Conservation (phyloP, 2,113 vertebrate genomes). For the Sceloporus undulatus region DNA sequence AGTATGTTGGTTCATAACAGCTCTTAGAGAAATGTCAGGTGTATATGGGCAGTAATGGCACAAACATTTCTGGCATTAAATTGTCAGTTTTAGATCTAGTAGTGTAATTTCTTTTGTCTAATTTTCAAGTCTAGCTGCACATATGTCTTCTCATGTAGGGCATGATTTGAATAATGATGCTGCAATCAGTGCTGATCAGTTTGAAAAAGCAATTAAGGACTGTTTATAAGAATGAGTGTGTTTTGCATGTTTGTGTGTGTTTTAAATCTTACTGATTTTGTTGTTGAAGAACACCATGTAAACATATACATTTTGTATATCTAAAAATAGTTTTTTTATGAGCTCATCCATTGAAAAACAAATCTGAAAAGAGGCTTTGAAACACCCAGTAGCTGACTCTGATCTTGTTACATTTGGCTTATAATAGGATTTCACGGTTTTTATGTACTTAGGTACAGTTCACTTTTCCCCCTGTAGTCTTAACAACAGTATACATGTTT, state of each 20-base stretch:
- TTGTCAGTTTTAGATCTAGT: no score
- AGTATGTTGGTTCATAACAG: no score
- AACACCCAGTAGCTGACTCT: neutral
- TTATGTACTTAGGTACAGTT: conserved; percentile 1
- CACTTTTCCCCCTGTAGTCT: conserved; percentile 18
- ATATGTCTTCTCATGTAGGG: no score
- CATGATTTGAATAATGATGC: no score
- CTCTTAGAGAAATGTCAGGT: no score
- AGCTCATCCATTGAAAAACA: neutral
- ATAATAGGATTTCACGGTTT: conserved; percentile 8
- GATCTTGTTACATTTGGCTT: conserved; percentile 28
- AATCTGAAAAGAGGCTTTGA: conserved; percentile 6
- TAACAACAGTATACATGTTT: neutral
- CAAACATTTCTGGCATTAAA: no score
- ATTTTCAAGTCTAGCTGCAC: no score
- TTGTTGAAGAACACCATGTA: conserved; percentile 42
- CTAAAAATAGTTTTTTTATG: conserved; percentile 44
- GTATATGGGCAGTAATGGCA: no score
- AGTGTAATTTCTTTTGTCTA: no score
- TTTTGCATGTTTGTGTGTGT: conserved; percentile 50
- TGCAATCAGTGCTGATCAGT: no score
- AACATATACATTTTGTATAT: conserved; percentile 7
- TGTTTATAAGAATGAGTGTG: no score
- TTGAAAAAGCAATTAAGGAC: no score
- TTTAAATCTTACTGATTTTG: neutral